Percentiles rank a stretch among this genome's conserved stretches.
Evolutionary conservation across 2,113 vertebrate genomes (phyloP).

Genomic region (Tamias sibiricus): DNA sequence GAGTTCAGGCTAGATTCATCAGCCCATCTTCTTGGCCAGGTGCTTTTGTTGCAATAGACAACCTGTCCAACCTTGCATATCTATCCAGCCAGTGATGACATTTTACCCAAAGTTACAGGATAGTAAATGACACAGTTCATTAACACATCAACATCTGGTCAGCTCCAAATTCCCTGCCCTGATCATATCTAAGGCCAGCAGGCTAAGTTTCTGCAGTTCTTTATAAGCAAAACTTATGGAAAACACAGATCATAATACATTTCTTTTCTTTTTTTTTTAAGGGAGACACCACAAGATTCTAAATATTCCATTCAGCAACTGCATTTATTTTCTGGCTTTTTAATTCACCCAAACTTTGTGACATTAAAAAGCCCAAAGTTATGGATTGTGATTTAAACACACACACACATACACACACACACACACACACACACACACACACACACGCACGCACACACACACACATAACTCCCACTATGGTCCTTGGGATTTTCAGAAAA

Average conservation of each 20-base stretch:
- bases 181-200: background rate
- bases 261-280: constrained; percentile 30
- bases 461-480: background rate
- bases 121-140: background rate
- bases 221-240: background rate
- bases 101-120: background rate
- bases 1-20: background rate
- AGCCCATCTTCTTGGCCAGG: background rate
- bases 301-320: constrained; percentile 24
- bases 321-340: constrained; percentile 45
- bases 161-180: background rate
- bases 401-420: background rate
- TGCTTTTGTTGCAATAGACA: background rate
- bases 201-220: background rate
- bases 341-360: constrained; percentile 32
- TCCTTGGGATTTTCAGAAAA: constrained; percentile 46
- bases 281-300: background rate
- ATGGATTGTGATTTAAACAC: background rate
- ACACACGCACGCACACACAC: too few species aligned
- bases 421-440: background rate
- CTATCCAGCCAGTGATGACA: background rate
- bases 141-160: background rate
- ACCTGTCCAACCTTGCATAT: background rate
- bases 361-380: constrained; percentile 38
- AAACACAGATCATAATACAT: background rate